These are phyloP conservation scores for Rhagonycha fulva DNA, from an alignment of 2,888 invertebrate genomes.

Conservation along the genomic window DNA sequence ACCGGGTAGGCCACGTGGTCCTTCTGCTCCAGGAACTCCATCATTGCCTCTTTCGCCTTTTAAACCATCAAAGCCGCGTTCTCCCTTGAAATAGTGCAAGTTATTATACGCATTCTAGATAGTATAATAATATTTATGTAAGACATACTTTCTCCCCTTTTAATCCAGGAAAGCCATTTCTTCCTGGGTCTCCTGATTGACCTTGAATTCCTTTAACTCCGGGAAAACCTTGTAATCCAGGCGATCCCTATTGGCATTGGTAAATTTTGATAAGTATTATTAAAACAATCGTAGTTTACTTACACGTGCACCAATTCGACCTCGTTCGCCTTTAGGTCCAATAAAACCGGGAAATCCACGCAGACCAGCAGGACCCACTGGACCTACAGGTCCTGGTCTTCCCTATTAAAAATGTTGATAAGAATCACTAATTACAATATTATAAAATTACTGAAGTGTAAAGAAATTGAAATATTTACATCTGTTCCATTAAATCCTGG, in stretches of 20 bases:
- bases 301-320: slow-evolving; percentile 51
- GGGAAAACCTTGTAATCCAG: slow-evolving; percentile 54
- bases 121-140: neutral
- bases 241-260: slow-evolving; percentile 40
- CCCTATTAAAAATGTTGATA: slow-evolving; percentile 47
- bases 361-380: slow-evolving; percentile 52
- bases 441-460: neutral
- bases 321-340: slow-evolving; percentile 55
- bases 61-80: slow-evolving; percentile 52
- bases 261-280: neutral
- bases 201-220: slow-evolving; percentile 55
- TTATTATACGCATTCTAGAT: neutral
- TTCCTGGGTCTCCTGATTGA: slow-evolving; percentile 51
- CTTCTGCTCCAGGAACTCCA: slow-evolving; percentile 46
- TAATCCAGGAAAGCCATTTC: slow-evolving; percentile 54
- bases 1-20: slow-evolving; percentile 45
- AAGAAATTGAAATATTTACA: slow-evolving; percentile 49
- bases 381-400: slow-evolving; percentile 56
- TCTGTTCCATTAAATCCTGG: slow-evolving; percentile 64
- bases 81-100: slow-evolving; percentile 36
- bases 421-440: neutral
- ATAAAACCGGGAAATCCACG: slow-evolving; percentile 53
- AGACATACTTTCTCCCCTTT: slow-evolving; percentile 53
- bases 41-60: slow-evolving; percentile 52
- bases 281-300: slow-evolving; percentile 30